Base-by-base conservation (phyloP, 2,113 vertebrate genomes). In the Tachycineta bicolor region DNA sequence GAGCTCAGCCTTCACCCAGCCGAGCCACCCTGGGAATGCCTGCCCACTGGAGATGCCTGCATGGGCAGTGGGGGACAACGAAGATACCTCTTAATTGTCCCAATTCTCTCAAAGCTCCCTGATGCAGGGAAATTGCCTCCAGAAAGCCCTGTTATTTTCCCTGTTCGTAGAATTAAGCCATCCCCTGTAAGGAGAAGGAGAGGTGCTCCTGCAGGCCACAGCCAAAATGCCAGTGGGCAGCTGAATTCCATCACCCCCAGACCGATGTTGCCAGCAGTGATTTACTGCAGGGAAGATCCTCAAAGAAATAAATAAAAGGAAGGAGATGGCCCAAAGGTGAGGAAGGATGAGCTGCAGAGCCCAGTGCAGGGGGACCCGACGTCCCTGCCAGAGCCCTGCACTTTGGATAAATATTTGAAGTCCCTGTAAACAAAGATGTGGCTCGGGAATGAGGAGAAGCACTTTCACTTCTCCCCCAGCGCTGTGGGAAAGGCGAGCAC, bases 391-490 rank as follows among this genome's bases (percentile, higher is more conserved):
- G 29, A 83, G 58, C 78, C 25, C 75, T 28, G 59, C 0, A 7
- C 85, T 97, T 96, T 25, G 77, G 53, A 79, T 94, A 96, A 97
- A 97, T 96, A 97, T 97, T 97, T 96, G 46, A 76, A 94, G 68
- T 76, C 44, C 25, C 39, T 70, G 83, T 96, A 97, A 97, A 97
- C 89, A 96, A 71, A 92, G 49, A 19, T 60, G 56, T 92, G 5
- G 0, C 44, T 71, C 0, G 2, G 75, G 83, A 56, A 46, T 22
- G 47, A 60, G 44, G 55, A 75, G 69, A 84, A 90, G 78, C 81
- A 95, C 90, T 97, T 94, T 92, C 17, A 0, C 81, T 95, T 76
- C 91, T 92, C 34, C 12, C 68, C 34, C 85, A 73, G 93, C 56
- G 24, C 81, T 12, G 74, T 62, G 76, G 83, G 86, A 56, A 64